Base-by-base conservation (phyloP, 2,113 vertebrate species). In the Sterrhoptilus dennistouni region DNA sequence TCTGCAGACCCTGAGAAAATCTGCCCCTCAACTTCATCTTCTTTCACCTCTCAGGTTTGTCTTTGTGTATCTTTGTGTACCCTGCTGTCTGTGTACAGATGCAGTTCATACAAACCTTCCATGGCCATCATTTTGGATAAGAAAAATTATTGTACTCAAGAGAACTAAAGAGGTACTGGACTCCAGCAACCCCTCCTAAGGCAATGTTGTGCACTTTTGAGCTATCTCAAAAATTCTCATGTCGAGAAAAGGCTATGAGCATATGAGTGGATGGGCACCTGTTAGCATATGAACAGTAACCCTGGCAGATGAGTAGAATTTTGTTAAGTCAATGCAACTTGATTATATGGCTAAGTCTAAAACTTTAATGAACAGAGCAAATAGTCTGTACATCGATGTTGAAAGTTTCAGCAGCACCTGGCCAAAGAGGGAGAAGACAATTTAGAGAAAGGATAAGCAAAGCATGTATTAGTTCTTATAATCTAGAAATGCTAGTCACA, bases 361-460 rank as follows among this genome's bases (percentile, higher is more conserved):
- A 76, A 47, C 24, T 4, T 49, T 24, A 53, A 36, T 42, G 22
- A 45, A 61, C 12, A 36, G 52, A 72, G 2, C 25, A 47, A 38
- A 63, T 27, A 33, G 16, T 9, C 5, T 74, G 1, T 24, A 36
- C 42, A 6, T 70, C 1, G 1, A 4, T 36, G 35, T 5, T 36
- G 36, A 61, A 86, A 44, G 4, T 70, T 93, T 63, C 3, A 4
- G 9, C 23, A 85, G 6, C 11, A 16, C 27, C 33, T 49, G 36
- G 13, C 18, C n/a, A 35, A 72, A 76, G 11, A 87, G 5, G 9
- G 12, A 53, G 22, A 53, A 18, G 23, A 8, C 79, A 42, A 44
- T 79, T 74, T 61, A 9, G 36, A 64, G 61, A 65, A 49, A 38
- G 5, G 4, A 2, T 28, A 38, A 14, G 14, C 65, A 16, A 66